Percentiles rank a stretch among this genome's conserved stretches.
phyloP scores from a whole-genome alignment of 2,797 vertebrate genomes.

The Enteromius paludinosus region DNA sequence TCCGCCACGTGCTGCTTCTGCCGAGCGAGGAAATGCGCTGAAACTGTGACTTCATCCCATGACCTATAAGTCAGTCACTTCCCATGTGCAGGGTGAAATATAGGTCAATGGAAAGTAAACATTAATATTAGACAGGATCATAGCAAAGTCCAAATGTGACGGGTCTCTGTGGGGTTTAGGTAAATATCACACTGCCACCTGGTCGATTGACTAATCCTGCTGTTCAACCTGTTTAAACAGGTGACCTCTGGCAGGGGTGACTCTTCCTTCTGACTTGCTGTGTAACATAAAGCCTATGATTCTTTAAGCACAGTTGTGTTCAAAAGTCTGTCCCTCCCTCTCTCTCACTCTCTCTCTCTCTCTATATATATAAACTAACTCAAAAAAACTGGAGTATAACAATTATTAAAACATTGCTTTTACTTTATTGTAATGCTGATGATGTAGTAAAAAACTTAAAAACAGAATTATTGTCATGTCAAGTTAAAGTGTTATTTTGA shows the following conservation, averaged over 20 bases:
- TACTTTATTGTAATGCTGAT: neutral
- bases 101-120: conserved; percentile 78
- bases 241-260: conserved; percentile 33
- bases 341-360: no score
- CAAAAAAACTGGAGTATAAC: neutral
- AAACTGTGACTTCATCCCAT: conserved; percentile 47
- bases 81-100: conserved; percentile 68
- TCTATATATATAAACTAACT: neutral
- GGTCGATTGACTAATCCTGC: conserved; percentile 56
- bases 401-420: neutral
- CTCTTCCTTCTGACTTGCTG: neutral
- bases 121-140: conserved; percentile 73
- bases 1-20: conserved; percentile 23
- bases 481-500: neutral
- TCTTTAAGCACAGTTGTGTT: neutral
- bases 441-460: neutral
- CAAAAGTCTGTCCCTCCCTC: neutral
- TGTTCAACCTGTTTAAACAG: conserved; percentile 63
- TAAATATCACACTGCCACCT: conserved; percentile 63
- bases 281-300: neutral
- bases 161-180: conserved; percentile 57
- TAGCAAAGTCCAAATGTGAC: conserved; percentile 76
- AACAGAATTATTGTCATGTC: neutral
- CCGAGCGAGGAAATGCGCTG: neutral
- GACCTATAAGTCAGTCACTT: conserved; percentile 66